Base-by-base conservation (phyloP, 2,797 vertebrate species). In the Pelochelys cantorii region DNA sequence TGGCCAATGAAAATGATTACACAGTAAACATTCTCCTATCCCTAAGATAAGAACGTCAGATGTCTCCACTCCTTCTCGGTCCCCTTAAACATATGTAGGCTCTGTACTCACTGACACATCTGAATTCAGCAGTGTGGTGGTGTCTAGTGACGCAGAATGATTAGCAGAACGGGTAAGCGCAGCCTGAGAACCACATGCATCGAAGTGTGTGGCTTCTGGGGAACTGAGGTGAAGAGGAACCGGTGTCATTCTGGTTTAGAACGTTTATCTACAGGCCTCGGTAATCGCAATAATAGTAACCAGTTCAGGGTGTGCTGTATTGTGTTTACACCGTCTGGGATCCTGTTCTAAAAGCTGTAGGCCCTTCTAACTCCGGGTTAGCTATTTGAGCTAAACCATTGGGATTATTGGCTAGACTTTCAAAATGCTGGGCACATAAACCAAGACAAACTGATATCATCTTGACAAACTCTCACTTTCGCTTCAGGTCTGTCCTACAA, bases 101-200 rank as follows among this genome's bases (percentile, higher is more conserved):
- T 52, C 42, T 52, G 65, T 37, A 2, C 4, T 9, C 52, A 25
- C 71, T 42, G 7, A 25, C 48, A 12, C 27, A 48, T 48, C 31
- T 56, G 31, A 42, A 27, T 20, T 3, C 23, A 11, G 3, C 5
- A 1, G 5, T 29, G 7, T 48, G 42, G 15, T 56, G 1, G 1
- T 74, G 20, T 14, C 83, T 78, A 14, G 27, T 60, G 62, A 83
- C 27, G 71, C 29, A 62, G 71, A 5, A 4, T 83, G 81, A 6
- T 90, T 57, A 53, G 87, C 9, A 84, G 37, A 75, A 84, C 59
- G 71, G 34, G 22, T 20, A 88, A 88, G 48, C 25, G 34, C 20
- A 68, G 53, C 13, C 15, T 22, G 54, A 85, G 54, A 81, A 85
- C 62, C 5, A 31, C 2, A 34, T 86, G n/a, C 71, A 59, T 12